Evolutionary conservation across 2,888 invertebrate species (phyloP).

Genomic region (Tenodera sinensis): DNA sequence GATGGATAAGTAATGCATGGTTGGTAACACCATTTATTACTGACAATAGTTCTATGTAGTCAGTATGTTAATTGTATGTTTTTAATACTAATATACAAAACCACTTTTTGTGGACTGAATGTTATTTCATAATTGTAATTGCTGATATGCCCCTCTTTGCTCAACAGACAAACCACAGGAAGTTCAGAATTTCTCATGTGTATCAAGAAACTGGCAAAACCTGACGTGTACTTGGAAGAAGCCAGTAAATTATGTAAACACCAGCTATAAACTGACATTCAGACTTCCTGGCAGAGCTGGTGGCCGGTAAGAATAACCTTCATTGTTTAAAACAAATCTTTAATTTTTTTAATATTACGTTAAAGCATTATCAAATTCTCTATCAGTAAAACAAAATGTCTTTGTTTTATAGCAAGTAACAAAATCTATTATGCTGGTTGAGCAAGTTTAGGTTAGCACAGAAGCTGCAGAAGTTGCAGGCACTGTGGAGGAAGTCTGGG

Average conservation of each 20-base stretch:
- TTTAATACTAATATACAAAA: too few species aligned
- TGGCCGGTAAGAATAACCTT: conserved; percentile 38
- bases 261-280: conserved; percentile 53
- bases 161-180: conserved; percentile 55
- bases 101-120: too few species aligned
- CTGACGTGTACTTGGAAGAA: conserved; percentile 72
- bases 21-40: too few species aligned
- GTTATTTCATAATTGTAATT: not conserved
- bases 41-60: too few species aligned
- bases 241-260: conserved; percentile 54
- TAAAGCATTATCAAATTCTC: too few species aligned
- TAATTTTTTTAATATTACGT: too few species aligned
- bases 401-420: not conserved
- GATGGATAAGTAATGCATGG: too few species aligned
- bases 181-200: conserved; percentile 68
- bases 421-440: not conserved
- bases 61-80: too few species aligned
- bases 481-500: too few species aligned
- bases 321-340: not conserved
- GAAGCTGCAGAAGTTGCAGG: too few species aligned
- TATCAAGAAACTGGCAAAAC: conserved; percentile 68
- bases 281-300: conserved; percentile 45
- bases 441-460: too few species aligned
- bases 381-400: too few species aligned
- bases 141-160: not conserved